Evolutionary conservation across 2,797 vertebrate genomes (phyloP).

Genomic region (Acanthurus lineatus): DNA sequence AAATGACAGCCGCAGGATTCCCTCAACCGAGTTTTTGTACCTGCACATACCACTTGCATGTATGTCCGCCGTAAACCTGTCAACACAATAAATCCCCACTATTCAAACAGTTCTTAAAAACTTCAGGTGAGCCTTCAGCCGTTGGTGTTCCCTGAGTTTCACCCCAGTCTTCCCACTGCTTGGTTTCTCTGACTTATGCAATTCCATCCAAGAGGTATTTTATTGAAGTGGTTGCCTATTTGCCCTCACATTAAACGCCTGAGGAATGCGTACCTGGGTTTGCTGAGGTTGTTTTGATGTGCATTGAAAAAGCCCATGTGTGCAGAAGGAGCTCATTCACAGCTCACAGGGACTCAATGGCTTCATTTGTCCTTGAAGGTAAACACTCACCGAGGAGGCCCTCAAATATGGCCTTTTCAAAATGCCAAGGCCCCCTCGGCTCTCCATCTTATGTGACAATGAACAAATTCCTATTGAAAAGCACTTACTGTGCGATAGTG

Average conservation of each 20-base stretch:
- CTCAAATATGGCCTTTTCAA: conserved; percentile 84
- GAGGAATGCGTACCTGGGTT: conserved; percentile 85
- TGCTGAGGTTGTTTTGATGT: conserved; percentile 87
- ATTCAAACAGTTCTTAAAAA: conserved; percentile 54
- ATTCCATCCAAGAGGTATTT: conserved; percentile 83
- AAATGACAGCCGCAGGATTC: conserved; percentile 6
- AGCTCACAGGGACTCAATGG: conserved; percentile 82
- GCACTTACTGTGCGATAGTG: conserved; percentile 81
- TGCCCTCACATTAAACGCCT: conserved; percentile 85
- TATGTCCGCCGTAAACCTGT: conserved; percentile 63
- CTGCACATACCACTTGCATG: conserved; percentile 39
- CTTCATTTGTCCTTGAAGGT: conserved; percentile 87
- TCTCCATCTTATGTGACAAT: conserved; percentile 85
- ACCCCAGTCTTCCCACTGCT: conserved; percentile 32
- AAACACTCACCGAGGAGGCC: conserved; percentile 85
- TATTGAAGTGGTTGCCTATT: conserved; percentile 87
- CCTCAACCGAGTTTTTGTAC: conserved; percentile 53
- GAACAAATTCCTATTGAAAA: conserved; percentile 85
- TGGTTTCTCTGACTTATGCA: conserved; percentile 77
- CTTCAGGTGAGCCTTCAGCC: conserved; percentile 64
- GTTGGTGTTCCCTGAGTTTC: conserved; percentile 60
- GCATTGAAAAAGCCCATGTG: conserved; percentile 81
- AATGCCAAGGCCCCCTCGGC: conserved; percentile 78
- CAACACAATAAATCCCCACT: conserved; percentile 65
- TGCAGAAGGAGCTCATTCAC: conserved; percentile 88